Evolutionary conservation across 2,888 invertebrate species (phyloP), one percentile per base, ranked within the genome.

Genomic region (Pseudococcus viburni): DNA sequence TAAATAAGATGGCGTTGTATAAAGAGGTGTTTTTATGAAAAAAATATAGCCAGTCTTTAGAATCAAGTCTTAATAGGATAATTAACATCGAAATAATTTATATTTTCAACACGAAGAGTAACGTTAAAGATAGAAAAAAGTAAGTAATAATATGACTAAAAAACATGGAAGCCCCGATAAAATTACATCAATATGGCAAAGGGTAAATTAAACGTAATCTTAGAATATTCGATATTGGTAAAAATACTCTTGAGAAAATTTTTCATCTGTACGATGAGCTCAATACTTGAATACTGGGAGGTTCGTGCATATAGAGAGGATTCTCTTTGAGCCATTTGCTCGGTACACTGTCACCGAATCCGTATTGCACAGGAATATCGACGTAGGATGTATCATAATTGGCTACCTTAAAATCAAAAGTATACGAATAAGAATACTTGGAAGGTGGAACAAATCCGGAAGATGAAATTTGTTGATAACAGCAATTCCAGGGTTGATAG

Each of bases 301-400:
- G 88, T 42, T 85, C 85, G 55, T 88, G 88, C 26, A 88, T 17
- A 39, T 73, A 88, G 2, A 88, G 19, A 26, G 88, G 88, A 64
- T 88, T 84, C 26, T 88, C 88, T 73, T 88, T 88, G 1, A 88
- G 19, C 88, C 88, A 88, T 26, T 88, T 88, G 2, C 85, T 77
- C 7, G 88, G 84, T 73, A 85, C 84, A 51, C 88, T 88, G 39
- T 88, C 88, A 7, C 88, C 88, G 55, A 88, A 88, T 68, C 88
- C 88, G 39, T 88, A 88, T 85, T 88, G 88, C 80, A 88, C 84
- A 48, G 88, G 88, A 85, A 88, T 85, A 85, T 88, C 88, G 19
- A 88, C 88, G 42, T 88, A 88, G 77, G 88, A 88, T 1, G 88
- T 84, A 12, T 88, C 88, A 68, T 88, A 88, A 8, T 85, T 85